These are phyloP conservation scores for Sus cebifrons DNA, from an alignment of 2,797 vertebrate species.

Conservation along the genomic window DNA sequence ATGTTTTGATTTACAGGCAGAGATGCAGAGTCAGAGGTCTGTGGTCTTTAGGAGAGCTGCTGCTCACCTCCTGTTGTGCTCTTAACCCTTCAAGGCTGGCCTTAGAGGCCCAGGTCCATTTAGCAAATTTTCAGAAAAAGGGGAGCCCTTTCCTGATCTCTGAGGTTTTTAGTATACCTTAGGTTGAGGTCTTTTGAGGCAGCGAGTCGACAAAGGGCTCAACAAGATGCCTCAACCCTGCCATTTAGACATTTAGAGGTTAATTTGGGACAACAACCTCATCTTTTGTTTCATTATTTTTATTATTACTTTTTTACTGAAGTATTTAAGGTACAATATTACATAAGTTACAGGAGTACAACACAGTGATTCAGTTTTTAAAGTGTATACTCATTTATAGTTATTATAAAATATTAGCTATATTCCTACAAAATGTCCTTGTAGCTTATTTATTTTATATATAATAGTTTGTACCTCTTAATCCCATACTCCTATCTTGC, in stretches of 20 bases:
- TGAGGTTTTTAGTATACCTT: neutral
- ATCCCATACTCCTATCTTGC: too few species aligned
- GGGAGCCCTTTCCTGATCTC: neutral
- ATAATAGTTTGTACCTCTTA: too few species aligned
- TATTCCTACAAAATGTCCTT: too few species aligned
- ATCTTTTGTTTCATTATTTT: slow-evolving; percentile 59
- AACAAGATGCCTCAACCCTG: neutral
- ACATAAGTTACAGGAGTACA: too few species aligned
- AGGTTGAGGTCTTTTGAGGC: neutral
- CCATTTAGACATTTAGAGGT: slow-evolving; percentile 14
- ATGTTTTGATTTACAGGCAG: slow-evolving; percentile 47
- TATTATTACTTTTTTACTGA: neutral
- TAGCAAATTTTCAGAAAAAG: neutral
- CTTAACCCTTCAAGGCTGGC: neutral
- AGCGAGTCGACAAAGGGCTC: slow-evolving; percentile 14
- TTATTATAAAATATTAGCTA: too few species aligned
- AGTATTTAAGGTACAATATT: neutral
- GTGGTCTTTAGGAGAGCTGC: neutral
- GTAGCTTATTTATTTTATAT: too few species aligned
- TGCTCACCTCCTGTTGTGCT: neutral
- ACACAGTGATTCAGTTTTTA: too few species aligned
- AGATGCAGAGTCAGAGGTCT: slow-evolving; percentile 25
- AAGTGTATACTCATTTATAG: too few species aligned
- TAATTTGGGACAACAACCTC: slow-evolving; percentile 29
- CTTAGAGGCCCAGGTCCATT: neutral